phyloP scores from a whole-genome alignment of 2,113 vertebrate genomes.

The Sarotherodon lohbergeri region DNA sequence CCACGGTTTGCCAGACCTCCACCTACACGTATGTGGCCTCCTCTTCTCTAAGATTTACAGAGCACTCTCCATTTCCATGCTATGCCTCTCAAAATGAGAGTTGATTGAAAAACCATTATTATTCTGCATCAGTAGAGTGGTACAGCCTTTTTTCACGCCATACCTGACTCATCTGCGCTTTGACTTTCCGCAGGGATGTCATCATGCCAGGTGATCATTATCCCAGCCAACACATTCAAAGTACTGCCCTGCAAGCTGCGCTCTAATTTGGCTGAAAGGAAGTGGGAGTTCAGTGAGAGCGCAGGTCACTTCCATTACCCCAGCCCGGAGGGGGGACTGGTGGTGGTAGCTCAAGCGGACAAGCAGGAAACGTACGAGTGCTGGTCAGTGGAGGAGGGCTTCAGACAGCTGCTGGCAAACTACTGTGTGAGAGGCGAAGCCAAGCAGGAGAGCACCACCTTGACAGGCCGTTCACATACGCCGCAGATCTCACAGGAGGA shows the following conservation, averaged over 20 bases:
- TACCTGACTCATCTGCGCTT: background rate
- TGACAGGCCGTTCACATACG: constrained; percentile 69
- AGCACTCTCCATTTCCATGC: background rate
- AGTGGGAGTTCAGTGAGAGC: constrained; percentile 76
- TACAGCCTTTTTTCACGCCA: background rate
- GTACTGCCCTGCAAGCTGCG: constrained; percentile 81
- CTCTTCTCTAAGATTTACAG: background rate
- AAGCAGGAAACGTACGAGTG: constrained; percentile 83
- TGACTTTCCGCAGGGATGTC: constrained; percentile 54
- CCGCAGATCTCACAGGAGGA: constrained; percentile 45
- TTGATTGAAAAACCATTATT: background rate
- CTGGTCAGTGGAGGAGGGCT: constrained; percentile 88
- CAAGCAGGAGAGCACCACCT: constrained; percentile 59
- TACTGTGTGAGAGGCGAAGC: constrained; percentile 79
- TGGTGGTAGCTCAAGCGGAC: constrained; percentile 82
- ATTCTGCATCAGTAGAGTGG: background rate
- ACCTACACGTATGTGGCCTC: constrained; percentile 62
- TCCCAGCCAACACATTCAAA: constrained; percentile 80
- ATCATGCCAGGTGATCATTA: constrained; percentile 74
- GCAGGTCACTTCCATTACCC: constrained; percentile 78
- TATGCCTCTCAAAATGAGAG: background rate
- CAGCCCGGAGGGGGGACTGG: constrained; percentile 80
- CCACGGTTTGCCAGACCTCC: constrained; percentile 20
- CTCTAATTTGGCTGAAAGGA: constrained; percentile 85
- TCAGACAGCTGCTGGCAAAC: constrained; percentile 85